These are phyloP conservation scores for Sminthurides aquaticus DNA, from an alignment of 2,888 invertebrate genomes.

Conservation along the genomic window DNA sequence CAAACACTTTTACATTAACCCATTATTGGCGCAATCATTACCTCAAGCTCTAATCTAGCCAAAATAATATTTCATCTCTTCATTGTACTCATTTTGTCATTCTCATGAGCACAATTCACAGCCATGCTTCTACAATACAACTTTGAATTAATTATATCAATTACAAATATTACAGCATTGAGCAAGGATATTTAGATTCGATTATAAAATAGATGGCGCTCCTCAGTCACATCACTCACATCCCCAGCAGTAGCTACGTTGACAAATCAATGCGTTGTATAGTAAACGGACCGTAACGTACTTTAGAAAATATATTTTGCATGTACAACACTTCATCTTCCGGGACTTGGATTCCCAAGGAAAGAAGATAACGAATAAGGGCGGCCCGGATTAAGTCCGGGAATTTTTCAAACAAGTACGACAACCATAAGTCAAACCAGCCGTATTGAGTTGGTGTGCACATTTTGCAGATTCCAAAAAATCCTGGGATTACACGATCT, in stretches of 20 bases:
- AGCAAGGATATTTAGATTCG: not conserved
- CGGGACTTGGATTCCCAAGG: constrained; percentile 7
- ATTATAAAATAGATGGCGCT: not conserved
- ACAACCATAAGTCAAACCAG: constrained; percentile 19
- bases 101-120: not conserved
- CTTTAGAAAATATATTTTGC: constrained; percentile 9
- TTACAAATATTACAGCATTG: not conserved
- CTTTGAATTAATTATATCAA: not conserved
- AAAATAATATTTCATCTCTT: too few species aligned
- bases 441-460: constrained; percentile 18
- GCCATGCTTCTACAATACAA: not conserved
- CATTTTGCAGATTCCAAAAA: constrained; percentile 22
- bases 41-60: too few species aligned
- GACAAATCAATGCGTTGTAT: constrained; percentile 14
- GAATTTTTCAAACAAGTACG: constrained; percentile 18
- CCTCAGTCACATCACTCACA: not conserved
- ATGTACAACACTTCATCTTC: constrained; percentile 16
- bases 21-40: not conserved
- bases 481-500: constrained; percentile 19
- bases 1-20: not conserved
- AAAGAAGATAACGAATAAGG: constrained; percentile 19
- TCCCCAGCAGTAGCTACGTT: not conserved
- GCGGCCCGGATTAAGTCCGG: constrained; percentile 21
- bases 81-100: not conserved
- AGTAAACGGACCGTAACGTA: constrained; percentile 16